Conservation (phyloP, 2,888 invertebrate species). For the Hylaea fasciaria region DNA sequence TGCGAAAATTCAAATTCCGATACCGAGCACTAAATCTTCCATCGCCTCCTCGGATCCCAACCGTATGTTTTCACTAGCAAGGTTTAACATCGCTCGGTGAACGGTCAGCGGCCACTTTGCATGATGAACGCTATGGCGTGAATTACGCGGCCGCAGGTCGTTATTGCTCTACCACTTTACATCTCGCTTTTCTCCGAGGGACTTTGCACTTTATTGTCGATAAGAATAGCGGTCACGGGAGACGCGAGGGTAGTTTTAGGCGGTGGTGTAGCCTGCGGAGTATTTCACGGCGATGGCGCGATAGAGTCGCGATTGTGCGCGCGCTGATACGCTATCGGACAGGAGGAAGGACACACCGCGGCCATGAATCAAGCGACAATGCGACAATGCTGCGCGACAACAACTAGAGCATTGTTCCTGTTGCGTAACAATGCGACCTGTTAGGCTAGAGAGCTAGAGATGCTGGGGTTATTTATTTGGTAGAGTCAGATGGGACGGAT, state of each 20-base stretch:
- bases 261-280: conserved; percentile 67
- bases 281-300: conserved; percentile 81
- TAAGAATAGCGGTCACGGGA: conserved; percentile 20
- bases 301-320: conserved; percentile 70
- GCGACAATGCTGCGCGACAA: conserved; percentile 22
- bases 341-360: conserved; percentile 62
- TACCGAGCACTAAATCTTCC: conserved; percentile 67
- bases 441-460: conserved; percentile 18
- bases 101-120: conserved; percentile 66
- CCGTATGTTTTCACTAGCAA: conserved; percentile 33
- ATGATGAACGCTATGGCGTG: conserved; percentile 81
- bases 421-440: conserved; percentile 44
- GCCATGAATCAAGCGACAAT: conserved; percentile 70
- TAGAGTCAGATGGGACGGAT: conserved; percentile 32
- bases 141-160: conserved; percentile 81
- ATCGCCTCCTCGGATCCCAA: conserved; percentile 33
- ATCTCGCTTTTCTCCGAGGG: conserved; percentile 1
- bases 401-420: conserved; percentile 45
- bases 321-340: conserved; percentile 65
- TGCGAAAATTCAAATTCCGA: conserved; percentile 73
- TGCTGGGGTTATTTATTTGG: conserved; percentile 41
- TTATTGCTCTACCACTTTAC: conserved; percentile 54
- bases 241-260: conserved; percentile 24
- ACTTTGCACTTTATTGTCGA: conserved; percentile 38
- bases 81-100: conserved; percentile 42